Conservation (phyloP, 2,888 invertebrate species). For the Allolobophora icterica region DNA sequence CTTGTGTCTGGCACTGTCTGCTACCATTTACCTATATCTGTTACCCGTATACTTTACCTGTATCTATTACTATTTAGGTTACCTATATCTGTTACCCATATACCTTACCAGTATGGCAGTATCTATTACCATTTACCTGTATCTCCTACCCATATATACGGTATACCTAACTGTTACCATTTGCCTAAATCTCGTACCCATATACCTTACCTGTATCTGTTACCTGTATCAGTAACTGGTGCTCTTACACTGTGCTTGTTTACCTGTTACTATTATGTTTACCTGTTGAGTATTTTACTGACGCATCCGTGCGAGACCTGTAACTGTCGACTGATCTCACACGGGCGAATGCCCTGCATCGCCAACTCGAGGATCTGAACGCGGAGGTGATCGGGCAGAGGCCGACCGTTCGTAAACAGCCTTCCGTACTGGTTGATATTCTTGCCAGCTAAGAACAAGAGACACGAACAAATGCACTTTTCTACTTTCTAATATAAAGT, state of each 20-base stretch:
- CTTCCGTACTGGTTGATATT: slow-evolving; percentile 65
- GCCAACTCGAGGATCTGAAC: slow-evolving; percentile 64
- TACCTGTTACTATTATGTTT: background rate
- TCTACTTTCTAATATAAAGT: background rate
- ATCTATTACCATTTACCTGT: no score
- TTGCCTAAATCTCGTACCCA: no score
- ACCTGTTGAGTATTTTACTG: slow-evolving; percentile 62
- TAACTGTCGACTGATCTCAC: slow-evolving; percentile 63
- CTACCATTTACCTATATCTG: no score
- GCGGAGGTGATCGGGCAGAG: slow-evolving; percentile 62
- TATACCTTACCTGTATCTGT: no score
- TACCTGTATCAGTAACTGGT: no score
- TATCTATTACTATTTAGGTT: no score
- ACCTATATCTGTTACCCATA: no score
- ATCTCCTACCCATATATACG: no score
- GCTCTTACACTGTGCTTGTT: background rate
- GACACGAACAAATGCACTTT: background rate
- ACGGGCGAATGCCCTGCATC: slow-evolving; percentile 63
- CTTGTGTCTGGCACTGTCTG: no score
- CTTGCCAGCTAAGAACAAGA: slow-evolving; percentile 50
- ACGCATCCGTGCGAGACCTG: slow-evolving; percentile 65
- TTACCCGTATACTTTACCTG: no score
- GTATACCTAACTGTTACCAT: no score
- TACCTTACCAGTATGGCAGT: no score
- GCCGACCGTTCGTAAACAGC: slow-evolving; percentile 64